Evolutionary conservation across 2,113 vertebrate species (phyloP).

Genomic region (Neodontobutis hainanensis): DNA sequence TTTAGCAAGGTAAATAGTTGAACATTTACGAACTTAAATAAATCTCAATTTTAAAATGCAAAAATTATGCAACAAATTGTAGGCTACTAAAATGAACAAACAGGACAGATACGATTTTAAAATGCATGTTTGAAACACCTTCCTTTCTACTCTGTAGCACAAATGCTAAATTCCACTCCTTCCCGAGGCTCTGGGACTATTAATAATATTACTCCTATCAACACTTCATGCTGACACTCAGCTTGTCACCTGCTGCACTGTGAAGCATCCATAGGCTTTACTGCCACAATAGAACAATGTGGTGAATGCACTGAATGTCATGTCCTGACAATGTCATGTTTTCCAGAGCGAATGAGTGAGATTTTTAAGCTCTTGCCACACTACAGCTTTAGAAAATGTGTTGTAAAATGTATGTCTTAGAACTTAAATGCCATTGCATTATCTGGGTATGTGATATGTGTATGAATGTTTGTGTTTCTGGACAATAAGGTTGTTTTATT

Average conservation of each 20-base stretch:
- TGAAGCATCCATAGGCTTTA: not conserved
- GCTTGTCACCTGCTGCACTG: conserved; percentile 14
- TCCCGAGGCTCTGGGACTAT: conserved; percentile 14
- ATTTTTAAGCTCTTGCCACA: not conserved
- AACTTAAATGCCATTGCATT: not conserved
- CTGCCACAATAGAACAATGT: not conserved
- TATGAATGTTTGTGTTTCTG: too few relatives aligned
- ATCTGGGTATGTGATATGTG: not conserved
- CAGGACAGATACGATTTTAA: too few relatives aligned
- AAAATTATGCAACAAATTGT: too few relatives aligned
- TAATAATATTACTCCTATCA: conserved; percentile 16
- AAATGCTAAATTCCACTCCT: conserved; percentile 8
- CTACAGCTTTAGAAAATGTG: not conserved
- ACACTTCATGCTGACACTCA: conserved; percentile 1
- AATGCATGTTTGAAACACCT: too few relatives aligned
- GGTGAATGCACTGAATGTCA: conserved; percentile 20
- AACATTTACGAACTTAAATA: too few relatives aligned
- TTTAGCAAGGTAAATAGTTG: too few relatives aligned
- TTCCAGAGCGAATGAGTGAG: conserved; percentile 4
- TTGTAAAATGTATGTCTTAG: not conserved
- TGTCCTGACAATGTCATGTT: conserved; percentile 34
- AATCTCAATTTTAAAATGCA: too few relatives aligned
- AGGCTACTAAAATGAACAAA: too few relatives aligned
- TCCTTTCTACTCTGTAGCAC: not conserved
- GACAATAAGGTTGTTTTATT: too few relatives aligned